Evolutionary conservation across 2,113 vertebrate genomes (phyloP), one percentile per base, ranked within the genome.

Genomic region (Indri indri): DNA sequence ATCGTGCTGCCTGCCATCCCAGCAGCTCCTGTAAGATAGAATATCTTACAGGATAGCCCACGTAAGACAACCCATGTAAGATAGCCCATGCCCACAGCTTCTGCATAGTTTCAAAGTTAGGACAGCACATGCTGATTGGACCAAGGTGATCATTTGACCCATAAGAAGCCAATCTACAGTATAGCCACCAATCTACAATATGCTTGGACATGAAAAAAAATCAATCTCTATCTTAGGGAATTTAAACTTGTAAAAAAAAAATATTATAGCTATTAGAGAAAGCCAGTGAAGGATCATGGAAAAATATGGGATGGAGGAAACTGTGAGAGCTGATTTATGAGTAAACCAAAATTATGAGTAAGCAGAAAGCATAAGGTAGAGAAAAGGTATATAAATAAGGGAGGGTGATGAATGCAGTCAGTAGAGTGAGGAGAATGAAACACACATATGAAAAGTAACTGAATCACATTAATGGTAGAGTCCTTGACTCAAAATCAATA

Each of bases 401-500:
- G 17, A 87, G 13, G 2, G 23, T 76, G 18, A 91, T 34, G 30
- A 87, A 80, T 22, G 34, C 18, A 42, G 54, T 30, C 57, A 77
- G 65, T 9, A 47, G 34, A 83, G 9, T 45, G 40, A 90, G 63
- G 25, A 91, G n/a, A 82, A 45, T n/a, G 20, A 34, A 85, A 17
- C 65, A 90, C 59, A 65, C 5, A 5, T 7, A 61, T n/a, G 30
- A 73, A 76, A 94, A 89, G 50, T 37, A 82, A 91, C 77, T 91
- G 42, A 85, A 76, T 50, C 82, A 59, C 1, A 47, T 61, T 91
- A 61, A 77, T 45, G 82, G 47, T 22, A 54, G 61, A 94, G 27
- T 4, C n/a, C n/a, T 77, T 82, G 37, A 73, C n/a, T 82, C 47
- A 94, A 96, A 95, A 82, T 90, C 83, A 61, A 70, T 65, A 79